These are phyloP conservation scores for Parazoanthus darwini DNA, from an alignment of 92 coral and sea anemone species.

Conservation along the genomic window DNA sequence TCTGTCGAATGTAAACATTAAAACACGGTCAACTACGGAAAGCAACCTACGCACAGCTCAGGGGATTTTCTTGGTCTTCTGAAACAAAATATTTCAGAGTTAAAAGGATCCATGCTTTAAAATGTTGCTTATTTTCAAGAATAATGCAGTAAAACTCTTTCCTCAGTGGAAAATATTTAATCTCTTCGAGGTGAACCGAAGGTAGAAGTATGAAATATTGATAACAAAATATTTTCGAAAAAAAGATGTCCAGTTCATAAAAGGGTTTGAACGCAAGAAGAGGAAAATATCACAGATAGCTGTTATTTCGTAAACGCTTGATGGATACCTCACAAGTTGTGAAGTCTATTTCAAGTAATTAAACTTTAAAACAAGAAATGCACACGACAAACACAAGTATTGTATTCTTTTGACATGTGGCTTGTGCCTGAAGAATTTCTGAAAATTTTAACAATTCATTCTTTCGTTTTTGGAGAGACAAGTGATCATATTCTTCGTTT, in stretches of 20 bases:
- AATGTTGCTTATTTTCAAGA: neutral
- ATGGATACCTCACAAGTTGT: neutral
- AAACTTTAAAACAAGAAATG: slow-evolving; percentile 13
- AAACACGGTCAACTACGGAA: neutral
- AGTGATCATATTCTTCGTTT: neutral
- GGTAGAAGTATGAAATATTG: slow-evolving; percentile 26
- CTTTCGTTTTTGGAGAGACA: neutral
- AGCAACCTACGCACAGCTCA: neutral
- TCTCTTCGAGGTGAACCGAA: neutral
- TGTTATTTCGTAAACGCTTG: neutral
- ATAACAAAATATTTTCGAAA: slow-evolving; percentile 9
- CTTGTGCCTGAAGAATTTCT: neutral
- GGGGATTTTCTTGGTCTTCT: neutral
- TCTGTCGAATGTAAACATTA: neutral
- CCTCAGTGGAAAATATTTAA: neutral
- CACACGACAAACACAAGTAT: neutral
- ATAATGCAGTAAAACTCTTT: neutral
- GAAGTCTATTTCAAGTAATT: neutral
- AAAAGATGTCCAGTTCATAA: neutral
- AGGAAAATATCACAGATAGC: neutral
- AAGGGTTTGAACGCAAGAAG: neutral
- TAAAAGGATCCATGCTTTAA: too few species aligned
- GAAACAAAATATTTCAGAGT: neutral
- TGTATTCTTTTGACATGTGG: neutral
- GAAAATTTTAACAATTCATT: neutral